Base-by-base conservation (phyloP, 2,797 vertebrate genomes). In the Anabas testudineus region DNA sequence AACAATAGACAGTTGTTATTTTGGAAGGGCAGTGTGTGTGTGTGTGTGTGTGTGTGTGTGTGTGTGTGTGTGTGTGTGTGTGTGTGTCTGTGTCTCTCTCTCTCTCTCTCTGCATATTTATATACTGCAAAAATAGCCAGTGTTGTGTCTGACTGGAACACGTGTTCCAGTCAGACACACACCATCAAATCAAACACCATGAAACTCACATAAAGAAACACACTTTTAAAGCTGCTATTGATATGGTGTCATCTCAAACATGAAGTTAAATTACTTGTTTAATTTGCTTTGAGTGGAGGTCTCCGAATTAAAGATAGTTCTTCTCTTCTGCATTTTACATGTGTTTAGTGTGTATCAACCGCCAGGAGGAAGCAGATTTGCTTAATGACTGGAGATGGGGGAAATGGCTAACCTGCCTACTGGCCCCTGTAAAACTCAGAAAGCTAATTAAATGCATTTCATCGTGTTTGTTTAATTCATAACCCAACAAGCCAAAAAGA, bases 81-180 rank as follows among this genome's bases (percentile, higher is more conserved):
- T 37, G 26, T 15, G 9, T 73, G 42, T 64, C 10, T 68, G 54
- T 78, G 48, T n/a, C n/a, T n/a, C n/a, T n/a, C n/a, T n/a, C n/a
- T n/a, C n/a, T n/a, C n/a, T n/a, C n/a, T n/a, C n/a, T n/a, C n/a
- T n/a, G n/a, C n/a, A n/a, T 82, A 57, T 73, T 76, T 87, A 80
- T 81, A 49, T 55, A 52, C 57, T 63, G 60, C 75, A 85, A 86
- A 91, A 91, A 91, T 90, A 92, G 84, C 78, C 69, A 65, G 71
- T 85, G 87, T 88, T 89, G 76, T 79, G 84, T 88, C 83, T 82
- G 84, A 88, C 83, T 82, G 81, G 74, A 90, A 88, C 89, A 91
- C 90, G 89, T 92, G 91, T 83, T 79, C 67, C 67, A 68, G 59
- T 74, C 56, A 63, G 52, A 42, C 41, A 10, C 53, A 37, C 70